Conservation (phyloP, 64 coral and sea anemone genomes). For the Porites lutea region DNA sequence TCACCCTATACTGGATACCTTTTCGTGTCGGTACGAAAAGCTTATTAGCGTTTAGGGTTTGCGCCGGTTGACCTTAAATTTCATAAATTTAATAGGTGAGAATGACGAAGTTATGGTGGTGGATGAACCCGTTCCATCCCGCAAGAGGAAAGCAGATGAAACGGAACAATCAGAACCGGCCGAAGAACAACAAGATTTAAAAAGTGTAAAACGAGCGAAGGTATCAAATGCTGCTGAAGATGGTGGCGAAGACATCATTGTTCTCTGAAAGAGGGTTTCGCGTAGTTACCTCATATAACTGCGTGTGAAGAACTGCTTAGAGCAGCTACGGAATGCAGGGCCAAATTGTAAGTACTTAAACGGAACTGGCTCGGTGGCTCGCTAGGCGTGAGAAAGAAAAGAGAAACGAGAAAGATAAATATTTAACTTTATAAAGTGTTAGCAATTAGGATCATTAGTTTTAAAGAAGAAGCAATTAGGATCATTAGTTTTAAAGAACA, state of each 20-base stretch:
- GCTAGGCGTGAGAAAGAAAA: too few species aligned
- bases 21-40: neutral
- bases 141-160: slow-evolving; percentile 77
- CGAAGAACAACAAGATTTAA: slow-evolving; percentile 11
- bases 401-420: too few species aligned
- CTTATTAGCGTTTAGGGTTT: neutral
- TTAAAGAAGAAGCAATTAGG: too few species aligned
- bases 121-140: slow-evolving; percentile 42
- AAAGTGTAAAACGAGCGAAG: slow-evolving; percentile 2
- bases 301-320: too few species aligned
- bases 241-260: slow-evolving; percentile 35
- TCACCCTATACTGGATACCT: neutral
- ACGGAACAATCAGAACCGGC: neutral
- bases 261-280: slow-evolving; percentile 10
- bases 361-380: too few species aligned
- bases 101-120: slow-evolving; percentile 67
- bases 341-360: too few species aligned
- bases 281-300: neutral
- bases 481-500: too few species aligned
- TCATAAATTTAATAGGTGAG: slow-evolving; percentile 6
- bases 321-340: too few species aligned
- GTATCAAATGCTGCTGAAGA: neutral
- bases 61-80: neutral
- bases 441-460: too few species aligned
- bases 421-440: too few species aligned